Evolutionary conservation across 2,888 invertebrate species (phyloP), one percentile per base, ranked within the genome.

Genomic region (Limnephilus lunatus): DNA sequence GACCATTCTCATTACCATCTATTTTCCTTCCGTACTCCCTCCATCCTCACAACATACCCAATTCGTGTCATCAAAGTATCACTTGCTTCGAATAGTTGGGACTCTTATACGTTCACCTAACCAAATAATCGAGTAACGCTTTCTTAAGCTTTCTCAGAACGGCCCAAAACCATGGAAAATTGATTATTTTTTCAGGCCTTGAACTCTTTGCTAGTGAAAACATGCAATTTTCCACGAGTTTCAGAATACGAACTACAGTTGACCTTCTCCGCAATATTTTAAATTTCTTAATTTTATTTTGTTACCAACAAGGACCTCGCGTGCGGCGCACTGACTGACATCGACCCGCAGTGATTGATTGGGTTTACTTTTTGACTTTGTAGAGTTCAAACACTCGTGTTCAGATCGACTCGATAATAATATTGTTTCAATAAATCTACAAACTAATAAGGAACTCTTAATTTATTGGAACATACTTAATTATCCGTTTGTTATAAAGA

Each of bases 291-390:
- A 81, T 89, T 89, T 89, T 81, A 89, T 89, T 89, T 89, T 31
- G 12, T 5, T 31, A 35, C 81, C 32, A 30, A 80, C 31, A 25
- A 39, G 91, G 88, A 53, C 53, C 80, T 91, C 85, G 92, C 92
- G 92, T 92, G 92, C 85, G 53, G 82, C 89, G 83, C 53, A 68
- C 53, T 68, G 53, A 25, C 89, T 48, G 89, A 91, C 92, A 92
- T 89, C 92, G 87, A 86, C 83, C 48, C 81, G 89, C 90, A 90
- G 44, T 92, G 92, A 92, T 92, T 92, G 90, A 92, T 92, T 90
- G 92, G 89, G 90, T 90, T 92, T 92, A 86, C 90, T 85, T 86
- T 81, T 90, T 85, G 90, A 90, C 92, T 92, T 92, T 89, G 2
- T 68, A 68, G 88, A 53, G 32, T 31, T 53, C 53, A 12, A 88